A percentile compares a stretch with the other conserved stretches of the same genome.
These are phyloP conservation scores for Sebastes itinus DNA, from an alignment of 2,797 vertebrate genomes.

Conservation along the genomic window DNA sequence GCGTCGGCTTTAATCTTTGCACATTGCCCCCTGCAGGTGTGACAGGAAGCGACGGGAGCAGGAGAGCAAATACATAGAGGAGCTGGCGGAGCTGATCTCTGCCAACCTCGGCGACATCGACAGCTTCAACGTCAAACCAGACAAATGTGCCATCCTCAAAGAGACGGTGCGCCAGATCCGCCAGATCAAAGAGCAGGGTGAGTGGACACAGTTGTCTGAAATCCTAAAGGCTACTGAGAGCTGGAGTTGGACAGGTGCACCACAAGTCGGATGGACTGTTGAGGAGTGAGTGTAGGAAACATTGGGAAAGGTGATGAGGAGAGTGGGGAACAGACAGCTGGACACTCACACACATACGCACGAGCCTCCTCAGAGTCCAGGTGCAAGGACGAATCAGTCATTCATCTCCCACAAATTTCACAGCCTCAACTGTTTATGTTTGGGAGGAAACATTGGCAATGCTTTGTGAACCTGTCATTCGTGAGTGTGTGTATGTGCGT, in stretches of 20 bases:
- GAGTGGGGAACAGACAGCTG: conserved; percentile 21
- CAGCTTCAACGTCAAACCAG: conserved; percentile 98
- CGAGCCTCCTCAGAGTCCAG: conserved; percentile 55
- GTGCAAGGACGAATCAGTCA: conserved; percentile 71
- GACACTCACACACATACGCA: conserved; percentile 5
- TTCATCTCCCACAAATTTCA: conserved; percentile 74
- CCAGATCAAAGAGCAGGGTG: conserved; percentile 99
- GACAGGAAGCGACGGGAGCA: conserved; percentile 96
- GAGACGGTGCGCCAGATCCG: conserved; percentile 98
- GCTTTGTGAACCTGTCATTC: conserved; percentile 58
- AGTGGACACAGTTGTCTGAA: conserved; percentile 36
- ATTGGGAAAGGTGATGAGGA: conserved; percentile 6
- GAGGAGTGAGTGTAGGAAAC: conserved; percentile 12
- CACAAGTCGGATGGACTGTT: conserved; percentile 4
- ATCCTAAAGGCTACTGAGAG: neutral
- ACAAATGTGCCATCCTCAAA: conserved; percentile 99
- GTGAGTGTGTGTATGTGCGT: neutral
- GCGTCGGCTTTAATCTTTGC: conserved; percentile 11
- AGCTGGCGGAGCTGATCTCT: conserved; percentile 97
- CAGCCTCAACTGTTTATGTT: conserved; percentile 71
- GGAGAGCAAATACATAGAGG: conserved; percentile 98
- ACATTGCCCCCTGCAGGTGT: conserved; percentile 79
- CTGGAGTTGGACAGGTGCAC: neutral
- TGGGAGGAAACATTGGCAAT: conserved; percentile 63
- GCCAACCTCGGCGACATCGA: conserved; percentile 98